These are phyloP conservation scores for Prunella strophiata DNA, from an alignment of 2,797 vertebrate genomes.

Conservation along the genomic window DNA sequence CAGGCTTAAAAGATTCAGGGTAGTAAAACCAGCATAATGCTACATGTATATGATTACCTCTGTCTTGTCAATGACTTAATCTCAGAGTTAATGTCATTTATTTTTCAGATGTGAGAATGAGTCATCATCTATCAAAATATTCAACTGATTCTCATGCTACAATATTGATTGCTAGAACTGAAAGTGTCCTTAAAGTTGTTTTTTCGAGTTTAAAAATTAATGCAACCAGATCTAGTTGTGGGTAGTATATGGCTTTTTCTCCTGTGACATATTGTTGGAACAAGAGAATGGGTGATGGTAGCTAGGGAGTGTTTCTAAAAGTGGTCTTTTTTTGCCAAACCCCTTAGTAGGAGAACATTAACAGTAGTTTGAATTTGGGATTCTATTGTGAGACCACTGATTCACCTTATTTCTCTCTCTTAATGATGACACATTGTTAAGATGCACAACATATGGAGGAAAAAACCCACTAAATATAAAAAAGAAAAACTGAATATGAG, in stretches of 20 bases:
- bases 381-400: neutral
- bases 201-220: neutral
- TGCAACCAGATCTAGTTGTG: neutral
- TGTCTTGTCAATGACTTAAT: constrained; percentile 44
- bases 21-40: constrained; percentile 54
- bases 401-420: neutral
- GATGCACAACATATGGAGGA: neutral
- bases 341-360: neutral
- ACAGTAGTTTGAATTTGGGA: neutral
- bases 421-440: neutral
- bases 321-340: neutral
- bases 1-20: constrained; percentile 47
- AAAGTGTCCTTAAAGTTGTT: neutral
- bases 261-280: neutral
- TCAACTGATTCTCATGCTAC: neutral
- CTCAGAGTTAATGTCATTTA: constrained; percentile 26
- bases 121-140: constrained; percentile 13
- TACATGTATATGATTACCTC: constrained; percentile 28
- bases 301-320: neutral
- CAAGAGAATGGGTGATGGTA: neutral
- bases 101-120: constrained; percentile 18
- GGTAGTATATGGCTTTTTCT: neutral
- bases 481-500: neutral
- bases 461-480: neutral
- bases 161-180: neutral